Evolutionary conservation across 2,797 vertebrate genomes (phyloP), one percentile per base, ranked within the genome.

Genomic region (Sitta carolinensis): DNA sequence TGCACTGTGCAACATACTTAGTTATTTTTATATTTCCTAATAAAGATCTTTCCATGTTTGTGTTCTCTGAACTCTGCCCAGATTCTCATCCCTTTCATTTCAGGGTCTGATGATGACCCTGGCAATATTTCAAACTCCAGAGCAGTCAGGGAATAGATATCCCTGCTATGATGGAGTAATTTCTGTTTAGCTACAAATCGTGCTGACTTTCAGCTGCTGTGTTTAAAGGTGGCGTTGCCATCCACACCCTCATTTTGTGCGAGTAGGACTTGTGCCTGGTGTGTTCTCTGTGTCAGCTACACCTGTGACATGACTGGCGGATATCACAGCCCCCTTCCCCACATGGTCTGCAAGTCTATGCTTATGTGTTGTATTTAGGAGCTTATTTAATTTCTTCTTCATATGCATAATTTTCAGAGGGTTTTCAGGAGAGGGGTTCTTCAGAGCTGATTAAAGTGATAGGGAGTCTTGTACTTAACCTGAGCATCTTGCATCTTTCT

Each of bases 1-100:
- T 79, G 77, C 59, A 20, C 43, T 51, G 48, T 84, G 34, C 54
- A 75, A 32, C 81, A 55, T 51, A 62, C 68, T 75, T 81, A 84
- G 87, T 95, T 96, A 95, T 96, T 95, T 97, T 95, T 95, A 8
- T 77, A 62, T 94, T 95, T 95, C 81, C 79, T 91, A 51, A 55
- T 87, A 89, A 92, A 95, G 73, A 63, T 75, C 78, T 83, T 89
- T 85, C 64, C 19, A n/a, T 95, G 86, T 95, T 96, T 96, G 55
- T 94, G 84, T 94, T 96, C 87, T 92, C 79, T 96, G 92, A 96
- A 95, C 94, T 96, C 88, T 94, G 89, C 75, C 70, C 90, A 72
- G 61, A 80, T 96, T 93, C 90, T 95, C 90, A 94, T 84, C 94
- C 68, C 25, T 94, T 94, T 93, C 75, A 58, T 96, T 96, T 92